phyloP scores from a whole-genome alignment of 23 tunicate species.

The Styela clava region DNA sequence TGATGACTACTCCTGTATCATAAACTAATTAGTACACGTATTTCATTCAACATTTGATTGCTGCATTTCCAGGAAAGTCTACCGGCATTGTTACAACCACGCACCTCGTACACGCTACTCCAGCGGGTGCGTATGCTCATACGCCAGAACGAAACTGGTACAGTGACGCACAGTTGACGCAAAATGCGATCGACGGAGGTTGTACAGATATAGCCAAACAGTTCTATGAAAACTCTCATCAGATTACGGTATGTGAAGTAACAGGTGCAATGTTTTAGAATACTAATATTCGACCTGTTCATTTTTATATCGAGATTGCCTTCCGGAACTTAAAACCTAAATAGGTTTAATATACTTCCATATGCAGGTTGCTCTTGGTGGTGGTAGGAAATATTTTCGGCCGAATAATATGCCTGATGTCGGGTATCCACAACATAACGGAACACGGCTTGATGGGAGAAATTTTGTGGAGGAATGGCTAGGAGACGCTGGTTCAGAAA shows the following conservation, averaged over 20 bases:
- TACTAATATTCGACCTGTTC: not conserved
- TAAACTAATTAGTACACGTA: too few species aligned
- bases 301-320: too few species aligned
- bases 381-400: slow-evolving; percentile 66
- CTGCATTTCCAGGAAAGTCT: slow-evolving; percentile 62
- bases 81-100: slow-evolving; percentile 75
- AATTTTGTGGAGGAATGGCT: slow-evolving; percentile 64
- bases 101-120: slow-evolving; percentile 64
- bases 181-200: slow-evolving; percentile 31
- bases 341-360: not conserved
- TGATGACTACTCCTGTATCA: too few species aligned
- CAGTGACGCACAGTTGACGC: slow-evolving; percentile 28
- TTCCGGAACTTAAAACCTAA: too few species aligned
- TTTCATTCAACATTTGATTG: too few species aligned
- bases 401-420: slow-evolving; percentile 44
- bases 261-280: not conserved
- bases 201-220: slow-evolving; percentile 55
- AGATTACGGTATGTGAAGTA: slow-evolving; percentile 6
- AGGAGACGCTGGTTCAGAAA: slow-evolving; percentile 14
- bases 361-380: slow-evolving; percentile 71
- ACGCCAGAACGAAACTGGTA: slow-evolving; percentile 59
- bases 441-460: slow-evolving; percentile 62
- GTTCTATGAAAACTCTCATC: slow-evolving; percentile 6
- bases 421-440: slow-evolving; percentile 20
- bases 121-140: slow-evolving; percentile 73